Base-by-base conservation (phyloP, 1,140 invertebrate species). In the Leptinotarsa texana region DNA sequence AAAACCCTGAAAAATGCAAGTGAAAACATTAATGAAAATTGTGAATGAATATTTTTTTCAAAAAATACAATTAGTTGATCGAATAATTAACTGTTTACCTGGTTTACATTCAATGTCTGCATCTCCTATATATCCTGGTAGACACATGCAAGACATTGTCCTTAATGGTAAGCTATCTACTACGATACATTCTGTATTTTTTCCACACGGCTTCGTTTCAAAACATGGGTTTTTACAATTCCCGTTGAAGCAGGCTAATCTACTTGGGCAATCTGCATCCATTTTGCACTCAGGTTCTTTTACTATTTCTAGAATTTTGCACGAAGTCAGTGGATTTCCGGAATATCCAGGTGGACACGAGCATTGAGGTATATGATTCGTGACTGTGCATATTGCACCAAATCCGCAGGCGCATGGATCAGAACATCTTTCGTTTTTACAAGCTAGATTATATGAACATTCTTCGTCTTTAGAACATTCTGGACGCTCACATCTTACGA, bases 81-180 rank as follows among this genome's bases (percentile, higher is more conserved):
- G 33, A 21, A 62, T n/a, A 62, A n/a, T 62, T 8, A 62, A 24
- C 47, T 42, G 76, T 69, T 86, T 90, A 95, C 94, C 91, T 89
- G 88, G 89, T 81, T 88, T 89, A 84, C 95, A 96, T 85, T 92
- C 90, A 69, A 92, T 89, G 78, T 95, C 93, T 13, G 95, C 94
- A 84, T 96, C 94, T 75, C 95, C 95, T 76, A 92, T 89, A 83
- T 90, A 94, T 70, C 93, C 94, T 69, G 90, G 91, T 67, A 93
- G 87, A 83, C 95, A 97, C 81, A 93, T 90, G 83, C 95, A 97
- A 63, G 94, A 90, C 90, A 96, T 94, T 18, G 94, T 95, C 78
- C 94, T 89, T 85, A 95, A 89, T 4, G 95, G 95, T 73, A 96
- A 84, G 3, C 94, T 95, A 81, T 96, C 92, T 8, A 95, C 90